Percentiles rank a stretch among this genome's conserved stretches.
Conservation (phyloP, 2,797 vertebrate species). For the Anomalospiza imberbis region DNA sequence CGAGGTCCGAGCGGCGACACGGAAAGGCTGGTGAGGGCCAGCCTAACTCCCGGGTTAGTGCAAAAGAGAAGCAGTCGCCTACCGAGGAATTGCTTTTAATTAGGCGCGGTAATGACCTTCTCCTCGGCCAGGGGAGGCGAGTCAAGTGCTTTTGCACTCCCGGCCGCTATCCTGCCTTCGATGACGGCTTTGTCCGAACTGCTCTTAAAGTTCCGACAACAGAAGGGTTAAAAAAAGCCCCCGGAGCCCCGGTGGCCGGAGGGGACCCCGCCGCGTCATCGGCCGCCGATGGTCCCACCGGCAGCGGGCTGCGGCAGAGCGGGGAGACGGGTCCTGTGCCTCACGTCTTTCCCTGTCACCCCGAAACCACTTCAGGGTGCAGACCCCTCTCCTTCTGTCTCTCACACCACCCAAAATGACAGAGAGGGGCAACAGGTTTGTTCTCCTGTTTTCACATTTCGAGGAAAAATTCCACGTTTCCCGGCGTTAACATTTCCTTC, state of each 20-base stretch:
- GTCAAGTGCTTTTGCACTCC: background rate
- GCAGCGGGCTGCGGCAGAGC: background rate
- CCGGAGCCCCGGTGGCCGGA: background rate
- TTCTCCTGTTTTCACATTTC: background rate
- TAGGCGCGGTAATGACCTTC: background rate
- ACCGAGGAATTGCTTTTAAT: background rate
- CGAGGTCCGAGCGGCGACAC: background rate
- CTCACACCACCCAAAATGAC: background rate
- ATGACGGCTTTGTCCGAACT: background rate
- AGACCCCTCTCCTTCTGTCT: no score
- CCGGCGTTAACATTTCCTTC: background rate
- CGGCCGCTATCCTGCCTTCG: background rate
- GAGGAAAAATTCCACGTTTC: background rate
- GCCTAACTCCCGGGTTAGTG: background rate
- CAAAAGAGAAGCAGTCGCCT: background rate
- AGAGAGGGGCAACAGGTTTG: background rate
- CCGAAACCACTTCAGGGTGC: background rate
- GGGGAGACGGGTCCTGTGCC: background rate
- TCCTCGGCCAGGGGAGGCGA: background rate
- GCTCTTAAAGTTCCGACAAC: background rate
- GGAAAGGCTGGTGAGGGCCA: background rate
- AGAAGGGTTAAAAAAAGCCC: background rate
- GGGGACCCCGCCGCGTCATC: background rate
- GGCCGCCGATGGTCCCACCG: background rate
- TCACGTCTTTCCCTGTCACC: background rate